Percentiles rank a stretch among this genome's conserved stretches.
Evolutionary conservation across 2,113 vertebrate genomes (phyloP).

Genomic region (Pimephales promelas): DNA sequence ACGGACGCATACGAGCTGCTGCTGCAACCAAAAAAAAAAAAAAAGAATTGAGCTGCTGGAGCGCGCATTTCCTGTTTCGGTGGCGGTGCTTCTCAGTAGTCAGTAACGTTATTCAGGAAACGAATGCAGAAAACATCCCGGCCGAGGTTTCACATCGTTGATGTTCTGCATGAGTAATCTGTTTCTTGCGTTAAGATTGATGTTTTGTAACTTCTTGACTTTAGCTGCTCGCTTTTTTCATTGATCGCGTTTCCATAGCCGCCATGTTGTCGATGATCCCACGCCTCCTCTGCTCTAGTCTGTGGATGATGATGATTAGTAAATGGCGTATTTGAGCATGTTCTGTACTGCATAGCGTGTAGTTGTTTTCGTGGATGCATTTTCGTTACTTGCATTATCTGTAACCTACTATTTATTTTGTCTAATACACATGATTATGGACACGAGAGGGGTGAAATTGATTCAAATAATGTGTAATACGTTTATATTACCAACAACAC

Average conservation of each 20-base stretch:
- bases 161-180: not conserved
- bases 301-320: not conserved
- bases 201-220: not conserved
- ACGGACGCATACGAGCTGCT: not conserved
- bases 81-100: conserved; percentile 25
- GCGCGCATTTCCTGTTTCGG: conserved; percentile 65
- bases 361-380: not conserved
- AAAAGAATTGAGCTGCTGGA: conserved; percentile 25
- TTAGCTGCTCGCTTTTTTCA: not conserved
- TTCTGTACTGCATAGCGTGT: not conserved
- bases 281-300: not conserved
- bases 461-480: not conserved
- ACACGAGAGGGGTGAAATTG: not conserved
- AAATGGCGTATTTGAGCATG: conserved; percentile 43
- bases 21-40: no score
- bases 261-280: conserved; percentile 52
- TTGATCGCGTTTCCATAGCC: conserved; percentile 18
- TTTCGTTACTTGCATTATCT: not conserved
- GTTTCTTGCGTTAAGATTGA: not conserved
- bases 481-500: not conserved
- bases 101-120: no score
- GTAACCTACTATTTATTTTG: not conserved
- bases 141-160: not conserved
- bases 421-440: not conserved
- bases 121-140: not conserved